These are phyloP conservation scores for Petrocephalus schoutedeni DNA, from an alignment of 2,797 vertebrate genomes.

Conservation along the genomic window DNA sequence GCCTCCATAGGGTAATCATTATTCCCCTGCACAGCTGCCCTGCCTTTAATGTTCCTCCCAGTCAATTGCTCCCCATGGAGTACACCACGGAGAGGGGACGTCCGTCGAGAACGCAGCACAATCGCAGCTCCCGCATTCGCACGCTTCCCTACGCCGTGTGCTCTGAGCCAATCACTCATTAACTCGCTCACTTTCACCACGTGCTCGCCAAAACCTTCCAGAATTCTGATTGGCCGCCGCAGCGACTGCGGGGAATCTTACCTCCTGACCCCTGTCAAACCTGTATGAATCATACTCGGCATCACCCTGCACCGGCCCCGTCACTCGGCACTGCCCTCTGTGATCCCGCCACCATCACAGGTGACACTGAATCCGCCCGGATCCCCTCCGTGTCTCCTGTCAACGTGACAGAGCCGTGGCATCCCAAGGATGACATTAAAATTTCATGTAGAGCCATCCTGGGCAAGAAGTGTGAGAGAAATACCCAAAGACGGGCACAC, in stretches of 20 bases:
- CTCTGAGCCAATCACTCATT: neutral
- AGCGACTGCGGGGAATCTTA: neutral
- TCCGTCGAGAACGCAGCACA: constrained; percentile 26
- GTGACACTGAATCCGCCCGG: neutral
- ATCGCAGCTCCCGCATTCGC: constrained; percentile 18
- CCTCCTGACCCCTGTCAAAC: constrained; percentile 18
- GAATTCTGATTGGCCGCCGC: neutral
- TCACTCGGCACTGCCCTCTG: neutral
- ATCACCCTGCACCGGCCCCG: neutral
- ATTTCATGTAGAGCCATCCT: constrained; percentile 11
- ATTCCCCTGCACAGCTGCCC: constrained; percentile 36
- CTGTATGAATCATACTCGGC: neutral
- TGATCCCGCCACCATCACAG: constrained; percentile 7
- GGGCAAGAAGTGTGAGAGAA: neutral
- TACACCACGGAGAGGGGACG: constrained; percentile 23
- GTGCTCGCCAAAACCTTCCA: neutral
- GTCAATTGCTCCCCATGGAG: constrained; percentile 31
- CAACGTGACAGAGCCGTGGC: neutral
- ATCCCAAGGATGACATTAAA: constrained; percentile 19
- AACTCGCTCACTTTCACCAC: neutral
- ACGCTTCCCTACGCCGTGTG: neutral
- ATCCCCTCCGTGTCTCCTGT: neutral
- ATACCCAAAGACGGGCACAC: neutral
- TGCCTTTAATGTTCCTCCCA: constrained; percentile 31
- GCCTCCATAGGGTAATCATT: constrained; percentile 39